Evolutionary conservation across 2,113 vertebrate species (phyloP), one percentile per base, ranked within the genome.

Genomic region (Neogobius melanostomus): DNA sequence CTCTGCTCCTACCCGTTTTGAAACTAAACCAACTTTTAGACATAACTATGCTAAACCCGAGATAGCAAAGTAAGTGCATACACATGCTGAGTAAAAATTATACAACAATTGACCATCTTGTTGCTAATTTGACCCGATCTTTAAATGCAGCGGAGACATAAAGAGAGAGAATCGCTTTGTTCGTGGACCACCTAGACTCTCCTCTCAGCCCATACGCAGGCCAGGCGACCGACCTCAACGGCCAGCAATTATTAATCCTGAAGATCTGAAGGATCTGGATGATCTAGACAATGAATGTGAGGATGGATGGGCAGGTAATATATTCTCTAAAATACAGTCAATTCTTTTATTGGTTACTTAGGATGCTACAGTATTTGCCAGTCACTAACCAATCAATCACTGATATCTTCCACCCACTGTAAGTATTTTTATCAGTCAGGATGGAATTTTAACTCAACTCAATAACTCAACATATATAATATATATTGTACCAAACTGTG

Each of bases 231-330:
- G 95, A 28, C 92, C 91, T 0, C 92, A 92, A 0, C 92, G 98
- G 6, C 95, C 98, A 56, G 95, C 98, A 63, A 97, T 99, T 70
- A 95, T 99, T 84, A 99, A 98, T 0, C 95, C 97, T 0, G 97
- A 99, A 36, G 97, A 98, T 83, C 90, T 99, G 48, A 98, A 97
- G 83, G 97, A 96, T 74, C 90, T 99, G 45, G 98, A 99, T 72
- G 97, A 99, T 7, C 93, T 99, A 57, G 98, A 99, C 80, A 94
- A 93, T 0, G 97, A 99, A 17, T 95, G 94, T 0, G 96, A 99
- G n/a, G 98, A 97, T 0, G 97, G 98, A 70, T 99, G 98, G 98
- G 98, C 98, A 86, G 98, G 98, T 98, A 78, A 86, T 90, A 57
- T 36, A 57, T 36, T 48, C 16, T 28, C 5, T n/a, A 9, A n/a